Evolutionary conservation across 1,140 invertebrate genomes (phyloP), one percentile per base, ranked within the genome.

Genomic region (Stegodyphus mimosarum): DNA sequence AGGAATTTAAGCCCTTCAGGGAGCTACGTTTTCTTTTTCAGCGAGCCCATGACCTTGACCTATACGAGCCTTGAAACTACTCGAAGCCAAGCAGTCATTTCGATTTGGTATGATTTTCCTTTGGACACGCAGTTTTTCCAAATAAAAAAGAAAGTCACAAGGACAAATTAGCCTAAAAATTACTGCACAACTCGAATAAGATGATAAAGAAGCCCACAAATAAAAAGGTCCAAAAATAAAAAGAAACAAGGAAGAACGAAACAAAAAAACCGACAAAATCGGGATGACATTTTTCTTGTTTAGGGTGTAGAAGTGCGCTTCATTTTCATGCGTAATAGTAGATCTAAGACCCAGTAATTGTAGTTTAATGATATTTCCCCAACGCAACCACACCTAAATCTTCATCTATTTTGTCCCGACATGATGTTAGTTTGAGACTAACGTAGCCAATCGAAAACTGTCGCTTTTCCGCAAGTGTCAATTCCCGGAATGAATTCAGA

Each of bases 281-380:
- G 11, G 49, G 51, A 51, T 53, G 67, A 79, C 77, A 79, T 79
- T 79, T 79, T 79, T 70, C 66, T 79, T 78, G 76, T 67, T 78
- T 78, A 11, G 76, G 64, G 55, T 63, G 75, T 77, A 51, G 17
- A 75, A 67, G 75, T 77, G 33, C 9, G 66, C 50, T 79, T 79
- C 77, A 79, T 79, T 79, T 79, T 79, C 77, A 79, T 79, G 77
- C 77, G 77, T 79, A 79, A 79, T 79, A 51, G 77, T 79, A 79
- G 50, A 70, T 66, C 66, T 69, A 48, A 70, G 51, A n/a, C 11
- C 4, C 77, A 66, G 77, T 79, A 79, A 79, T 79, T 79, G 77
- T 69, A 52, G 60, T 79, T 79, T 79, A 79, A 79, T 70, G 77
- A 79, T 79, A 79, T 79, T 33, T 79, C 67, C 66, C 18, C 33